A percentile compares a stretch with the other conserved stretches of the same genome.
These are phyloP conservation scores for Rhabdophis nuchalis DNA, from an alignment of 2,797 vertebrate species.

Conservation along the genomic window DNA sequence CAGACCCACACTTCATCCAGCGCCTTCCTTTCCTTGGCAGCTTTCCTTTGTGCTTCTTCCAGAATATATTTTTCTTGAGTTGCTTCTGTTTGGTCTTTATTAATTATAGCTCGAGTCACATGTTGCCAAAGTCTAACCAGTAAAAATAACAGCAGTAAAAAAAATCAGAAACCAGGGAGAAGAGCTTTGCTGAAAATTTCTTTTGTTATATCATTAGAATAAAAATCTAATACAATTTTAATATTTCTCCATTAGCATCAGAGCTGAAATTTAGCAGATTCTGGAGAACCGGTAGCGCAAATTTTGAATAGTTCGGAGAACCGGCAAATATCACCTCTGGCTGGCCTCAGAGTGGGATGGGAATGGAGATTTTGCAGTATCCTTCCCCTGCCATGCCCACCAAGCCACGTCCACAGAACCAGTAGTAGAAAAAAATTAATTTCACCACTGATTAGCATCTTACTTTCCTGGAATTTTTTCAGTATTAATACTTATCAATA, in stretches of 20 bases:
- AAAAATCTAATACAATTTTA: neutral
- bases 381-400: too few relatives aligned
- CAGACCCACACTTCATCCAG: constrained; percentile 89
- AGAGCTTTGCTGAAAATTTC: neutral
- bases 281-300: too few relatives aligned
- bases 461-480: neutral
- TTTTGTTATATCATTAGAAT: neutral
- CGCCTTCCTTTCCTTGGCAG: constrained; percentile 87
- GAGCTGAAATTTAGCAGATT: too few relatives aligned
- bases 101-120: constrained; percentile 95
- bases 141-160: constrained; percentile 9
- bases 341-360: too few relatives aligned
- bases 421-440: too few relatives aligned
- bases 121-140: constrained; percentile 90
- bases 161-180: constrained; percentile 2
- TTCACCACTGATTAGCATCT: neutral
- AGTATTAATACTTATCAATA: neutral
- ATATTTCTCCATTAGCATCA: neutral
- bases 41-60: constrained; percentile 92
- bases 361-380: too few relatives aligned
- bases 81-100: constrained; percentile 96
- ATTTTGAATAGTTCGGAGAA: too few relatives aligned
- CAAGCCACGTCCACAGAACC: too few relatives aligned
- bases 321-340: too few relatives aligned
- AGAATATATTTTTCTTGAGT: constrained; percentile 94